Percentiles rank a stretch among this genome's conserved stretches.
Conservation (phyloP, 1,140 invertebrate genomes). For the Eriocheir sinensis region DNA sequence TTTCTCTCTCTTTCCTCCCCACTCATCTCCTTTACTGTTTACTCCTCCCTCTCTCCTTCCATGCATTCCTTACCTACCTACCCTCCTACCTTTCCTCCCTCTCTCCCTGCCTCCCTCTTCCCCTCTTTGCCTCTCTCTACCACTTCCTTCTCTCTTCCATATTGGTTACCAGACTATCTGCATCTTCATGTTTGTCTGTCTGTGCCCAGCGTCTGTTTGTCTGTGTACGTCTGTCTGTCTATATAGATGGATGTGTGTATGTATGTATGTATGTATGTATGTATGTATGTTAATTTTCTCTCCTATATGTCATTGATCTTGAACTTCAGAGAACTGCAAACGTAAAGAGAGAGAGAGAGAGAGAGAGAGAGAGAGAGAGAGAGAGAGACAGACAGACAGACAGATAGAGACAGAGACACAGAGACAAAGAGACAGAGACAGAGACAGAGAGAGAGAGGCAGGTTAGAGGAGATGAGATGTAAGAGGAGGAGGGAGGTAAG, state of each 20-base stretch:
- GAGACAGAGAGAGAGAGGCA: neutral
- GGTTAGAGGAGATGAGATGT: neutral
- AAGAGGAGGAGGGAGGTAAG: neutral
- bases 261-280: constrained; percentile 56
- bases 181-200: neutral
- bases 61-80: too few species aligned
- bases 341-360: too few species aligned
- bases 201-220: neutral
- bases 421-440: neutral
- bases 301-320: too few species aligned
- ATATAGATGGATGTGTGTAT: constrained; percentile 52
- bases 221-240: neutral
- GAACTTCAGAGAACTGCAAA: too few species aligned
- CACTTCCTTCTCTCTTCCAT: too few species aligned
- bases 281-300: constrained; percentile 59
- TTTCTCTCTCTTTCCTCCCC: too few species aligned
- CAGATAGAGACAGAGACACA: neutral
- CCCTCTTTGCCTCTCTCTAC: too few species aligned
- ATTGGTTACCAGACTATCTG: too few species aligned
- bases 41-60: too few species aligned
- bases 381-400: neutral
- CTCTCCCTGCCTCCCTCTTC: too few species aligned
- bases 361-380: constrained; percentile 29
- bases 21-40: too few species aligned
- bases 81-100: too few species aligned